Conservation (phyloP, 1,140 invertebrate genomes). For the Conus betulinus region DNA sequence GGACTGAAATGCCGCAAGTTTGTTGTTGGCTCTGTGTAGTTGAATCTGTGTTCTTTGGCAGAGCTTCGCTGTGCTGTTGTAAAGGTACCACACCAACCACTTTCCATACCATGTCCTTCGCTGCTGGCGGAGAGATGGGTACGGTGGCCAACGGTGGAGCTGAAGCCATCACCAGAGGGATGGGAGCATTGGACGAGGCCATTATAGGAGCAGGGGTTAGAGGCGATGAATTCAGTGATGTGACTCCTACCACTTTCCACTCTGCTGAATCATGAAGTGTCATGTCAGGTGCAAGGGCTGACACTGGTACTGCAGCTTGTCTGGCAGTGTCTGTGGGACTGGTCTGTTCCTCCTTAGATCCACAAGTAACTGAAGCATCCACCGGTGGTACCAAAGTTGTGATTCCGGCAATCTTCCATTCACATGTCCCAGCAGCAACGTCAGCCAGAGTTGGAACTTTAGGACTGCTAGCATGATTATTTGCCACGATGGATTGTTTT, state of each 20-base stretch:
- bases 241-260: slow-evolving; percentile 17
- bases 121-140: neutral
- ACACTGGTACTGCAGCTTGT: neutral
- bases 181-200: neutral
- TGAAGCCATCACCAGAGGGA: neutral
- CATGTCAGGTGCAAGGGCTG: neutral
- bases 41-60: neutral
- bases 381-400: neutral
- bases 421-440: neutral
- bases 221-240: neutral
- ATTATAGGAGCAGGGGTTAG: neutral
- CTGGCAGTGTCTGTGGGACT: neutral
- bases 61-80: neutral
- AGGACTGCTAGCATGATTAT: neutral
- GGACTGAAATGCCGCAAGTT: neutral
- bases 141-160: neutral
- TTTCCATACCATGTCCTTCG: slow-evolving; percentile 19
- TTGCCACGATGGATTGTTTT: neutral
- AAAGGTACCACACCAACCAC: slow-evolving; percentile 31
- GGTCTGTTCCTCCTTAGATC: neutral
- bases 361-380: neutral
- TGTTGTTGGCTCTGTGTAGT: neutral
- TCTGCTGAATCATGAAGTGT: neutral
- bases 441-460: neutral
- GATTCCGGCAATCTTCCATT: slow-evolving; percentile 37